Base-by-base conservation (phyloP, 2,888 invertebrate species). In the Epiperipatus broadwayi region DNA sequence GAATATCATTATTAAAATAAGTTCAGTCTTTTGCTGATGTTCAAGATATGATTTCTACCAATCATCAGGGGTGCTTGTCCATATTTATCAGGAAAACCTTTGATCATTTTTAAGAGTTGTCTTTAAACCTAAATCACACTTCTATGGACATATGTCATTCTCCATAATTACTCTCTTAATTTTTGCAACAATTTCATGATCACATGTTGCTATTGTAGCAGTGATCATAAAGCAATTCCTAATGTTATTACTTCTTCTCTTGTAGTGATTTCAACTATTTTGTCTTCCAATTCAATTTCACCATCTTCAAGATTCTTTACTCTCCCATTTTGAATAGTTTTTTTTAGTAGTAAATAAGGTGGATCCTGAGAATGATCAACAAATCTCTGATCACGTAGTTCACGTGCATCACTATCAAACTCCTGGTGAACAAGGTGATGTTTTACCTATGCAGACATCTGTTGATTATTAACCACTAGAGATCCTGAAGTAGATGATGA, bases 111-210 rank as follows among this genome's bases (percentile, higher is more conserved):
- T 54, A n/a, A n/a, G n/a, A n/a, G n/a, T 45, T 43, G 68, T 70
- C 60, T 84, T 79, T 0, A 91, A 89, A 31, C 97, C 97, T 18
- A 95, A 63, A 10, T 95, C 95, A 97, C 97, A 97, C 59, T 91
- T 91, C 40, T 93, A 70, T 0, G 93, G 93, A 60, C 99, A 99
- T 3, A 84, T 83, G 57, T 99, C 97, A 47, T 97, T 67, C 58
- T 99, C 95, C 97, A 99, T 99, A 39, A 99, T 89, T 2, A 99
- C 95, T 44, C 95, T 67, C 58, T 97, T 97, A 40, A 95, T 74
- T 65, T 95, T 97, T 1, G 97, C 97, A 16, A 87, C 87, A 2
- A 87, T 72, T 4, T 97, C 97, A 55, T 99, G 97, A 60, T 97
- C 93, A 58, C 91, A 91, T 1, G 83, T 79, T 0, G 89, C 78